Evolutionary conservation across 2,797 vertebrate species (phyloP).

Genomic region (Florisuga fusca): DNA sequence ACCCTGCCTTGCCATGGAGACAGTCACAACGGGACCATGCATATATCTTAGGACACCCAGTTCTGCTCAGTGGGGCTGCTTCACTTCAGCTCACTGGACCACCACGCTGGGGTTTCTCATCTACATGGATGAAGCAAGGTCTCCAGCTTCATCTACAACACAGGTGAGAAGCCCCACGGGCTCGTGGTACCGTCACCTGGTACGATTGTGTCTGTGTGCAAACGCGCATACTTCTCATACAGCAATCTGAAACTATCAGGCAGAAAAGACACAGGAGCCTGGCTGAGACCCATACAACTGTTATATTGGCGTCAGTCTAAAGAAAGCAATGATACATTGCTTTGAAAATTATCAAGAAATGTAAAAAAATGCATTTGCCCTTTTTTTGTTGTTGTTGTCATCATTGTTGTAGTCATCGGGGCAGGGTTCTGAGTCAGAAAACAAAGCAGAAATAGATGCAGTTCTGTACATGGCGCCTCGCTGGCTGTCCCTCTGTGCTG

Average conservation of each 20-base stretch:
- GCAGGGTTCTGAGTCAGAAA: conserved; percentile 65
- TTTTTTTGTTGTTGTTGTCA: conserved; percentile 69
- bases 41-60: neutral
- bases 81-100: conserved; percentile 17
- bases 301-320: conserved; percentile 73
- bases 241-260: conserved; percentile 66
- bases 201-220: conserved; percentile 55
- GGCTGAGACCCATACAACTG: conserved; percentile 72
- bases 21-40: neutral
- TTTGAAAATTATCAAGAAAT: conserved; percentile 77
- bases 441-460: conserved; percentile 66
- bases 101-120: neutral
- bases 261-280: conserved; percentile 79
- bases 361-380: conserved; percentile 80
- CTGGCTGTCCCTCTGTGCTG: conserved; percentile 25
- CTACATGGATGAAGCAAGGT: neutral
- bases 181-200: neutral
- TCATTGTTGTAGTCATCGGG: conserved; percentile 52
- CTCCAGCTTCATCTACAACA: neutral
- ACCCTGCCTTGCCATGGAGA: neutral
- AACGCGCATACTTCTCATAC: conserved; percentile 46
- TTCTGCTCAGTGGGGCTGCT: conserved; percentile 11
- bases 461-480: conserved; percentile 60
- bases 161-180: neutral
- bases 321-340: conserved; percentile 74